Base-by-base conservation (phyloP, 2,888 invertebrate species). In the Steinernema hermaphroditum region DNA sequence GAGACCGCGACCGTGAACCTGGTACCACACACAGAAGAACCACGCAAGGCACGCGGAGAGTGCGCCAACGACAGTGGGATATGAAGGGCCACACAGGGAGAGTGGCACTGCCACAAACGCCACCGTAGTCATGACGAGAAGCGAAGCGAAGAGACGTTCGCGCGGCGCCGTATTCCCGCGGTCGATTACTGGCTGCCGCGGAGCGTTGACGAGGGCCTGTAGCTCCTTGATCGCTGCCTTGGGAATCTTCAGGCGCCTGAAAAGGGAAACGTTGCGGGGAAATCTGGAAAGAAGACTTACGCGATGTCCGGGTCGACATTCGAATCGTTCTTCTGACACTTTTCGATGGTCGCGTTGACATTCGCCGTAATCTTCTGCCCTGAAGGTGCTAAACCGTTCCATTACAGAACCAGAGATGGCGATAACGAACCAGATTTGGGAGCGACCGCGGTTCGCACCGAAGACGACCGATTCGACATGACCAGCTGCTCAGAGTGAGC, bases 211-310 rank as follows among this genome's bases (percentile, higher is more conserved):
- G 41, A 71, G 62, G 27, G 37, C 34, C 41, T 71, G 57, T 12
- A 71, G 71, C 19, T 71, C 71, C 22, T 43, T 43, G 41, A 71
- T 71, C 27, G 71, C 71, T 1, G 50, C n/a, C 32, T 62, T 68
- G 6, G 71, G 71, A 27, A 71, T 71, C n/a, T 62, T 54, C 62
- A 71, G 29, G 1, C 54, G 71, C 6, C 71, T 71, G 46, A 62
- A 32, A 62, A 19, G 29, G 24, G 22, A 46, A 46, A 41, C 8
- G 14, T 41, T 8, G 14, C 41, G 9, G 14, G 46, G 19, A 46
- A 46, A 46, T 19, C 2, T 8, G 6, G 46, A 46, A 46, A 46
- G 16, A 19, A 43, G n/a, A 50, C 50, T 50, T 12, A 50, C 50
- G 50, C 50, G 12, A 50, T 22, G 50, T 50, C 50, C 22, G 50